Evolutionary conservation across 2,113 vertebrate species (phyloP).

Genomic region (Propithecus coquereli): DNA sequence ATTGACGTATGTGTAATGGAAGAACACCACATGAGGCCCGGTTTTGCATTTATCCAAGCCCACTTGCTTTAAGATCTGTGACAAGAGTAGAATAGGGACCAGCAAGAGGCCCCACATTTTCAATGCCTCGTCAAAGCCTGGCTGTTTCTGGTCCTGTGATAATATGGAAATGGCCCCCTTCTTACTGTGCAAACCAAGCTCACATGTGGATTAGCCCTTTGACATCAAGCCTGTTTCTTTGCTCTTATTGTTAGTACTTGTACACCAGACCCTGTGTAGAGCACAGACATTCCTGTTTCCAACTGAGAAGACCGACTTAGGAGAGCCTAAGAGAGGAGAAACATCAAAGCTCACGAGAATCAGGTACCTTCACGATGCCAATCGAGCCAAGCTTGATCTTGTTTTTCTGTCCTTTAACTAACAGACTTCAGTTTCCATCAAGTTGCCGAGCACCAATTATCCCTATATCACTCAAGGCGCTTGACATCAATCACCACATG

Average conservation of each 20-base stretch:
- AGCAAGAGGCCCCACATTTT: not conserved
- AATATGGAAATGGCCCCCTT: conserved; percentile 11
- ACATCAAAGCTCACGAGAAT: not conserved
- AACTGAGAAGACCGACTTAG: not conserved
- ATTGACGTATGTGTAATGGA: not conserved
- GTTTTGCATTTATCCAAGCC: not conserved
- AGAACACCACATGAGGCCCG: not conserved
- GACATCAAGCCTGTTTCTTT: not conserved
- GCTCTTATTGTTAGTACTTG: not conserved
- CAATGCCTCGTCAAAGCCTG: not conserved
- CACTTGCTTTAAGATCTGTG: not conserved
- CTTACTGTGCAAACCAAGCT: not conserved
- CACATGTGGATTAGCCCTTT: not conserved
- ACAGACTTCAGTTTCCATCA: not conserved
- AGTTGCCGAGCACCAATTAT: not conserved
- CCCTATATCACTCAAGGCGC: no score
- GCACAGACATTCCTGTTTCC: not conserved
- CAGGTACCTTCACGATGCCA: not conserved
- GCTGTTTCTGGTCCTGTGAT: not conserved
- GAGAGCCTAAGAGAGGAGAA: not conserved
- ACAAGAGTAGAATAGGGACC: conserved; percentile 23
- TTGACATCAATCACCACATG: not conserved
- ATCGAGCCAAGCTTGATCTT: not conserved
- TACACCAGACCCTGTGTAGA: not conserved
- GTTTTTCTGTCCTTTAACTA: not conserved